Evolutionary conservation across 1,140 invertebrate species (phyloP).

Genomic region (Drosophila eugracilis): DNA sequence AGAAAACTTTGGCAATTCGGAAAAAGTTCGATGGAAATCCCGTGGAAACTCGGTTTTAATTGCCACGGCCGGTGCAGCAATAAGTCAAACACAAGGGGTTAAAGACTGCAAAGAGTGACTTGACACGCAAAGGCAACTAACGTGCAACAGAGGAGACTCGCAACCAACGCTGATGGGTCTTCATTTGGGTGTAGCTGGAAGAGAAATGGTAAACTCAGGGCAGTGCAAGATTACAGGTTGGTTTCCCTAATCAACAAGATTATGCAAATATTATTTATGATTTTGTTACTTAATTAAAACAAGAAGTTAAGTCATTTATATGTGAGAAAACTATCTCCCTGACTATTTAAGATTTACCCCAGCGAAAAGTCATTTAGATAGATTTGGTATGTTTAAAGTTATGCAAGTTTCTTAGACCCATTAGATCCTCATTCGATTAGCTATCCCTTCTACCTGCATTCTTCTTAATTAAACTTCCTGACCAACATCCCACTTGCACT

Average conservation of each 20-base stretch:
- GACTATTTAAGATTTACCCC: too few relatives aligned
- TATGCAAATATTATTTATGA: not conserved
- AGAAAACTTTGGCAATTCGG: constrained; percentile 37
- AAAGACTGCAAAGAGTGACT: constrained; percentile 31
- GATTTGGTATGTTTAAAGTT: too few relatives aligned
- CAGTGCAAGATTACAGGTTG: constrained; percentile 37
- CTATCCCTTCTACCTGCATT: too few relatives aligned
- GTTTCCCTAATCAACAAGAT: not conserved
- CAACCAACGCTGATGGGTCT: constrained; percentile 48
- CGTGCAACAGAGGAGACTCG: constrained; percentile 4
- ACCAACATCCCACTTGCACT: constrained; percentile 26
- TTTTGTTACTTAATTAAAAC: too few relatives aligned
- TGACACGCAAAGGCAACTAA: constrained; percentile 32
- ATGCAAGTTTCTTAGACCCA: too few relatives aligned
- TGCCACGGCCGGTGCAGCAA: constrained; percentile 30
- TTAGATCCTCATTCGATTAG: too few relatives aligned
- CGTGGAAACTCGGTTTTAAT: constrained; percentile 34
- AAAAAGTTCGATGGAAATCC: constrained; percentile 26
- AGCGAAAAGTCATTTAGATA: too few relatives aligned
- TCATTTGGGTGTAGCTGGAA: constrained; percentile 45
- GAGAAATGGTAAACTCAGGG: constrained; percentile 35
- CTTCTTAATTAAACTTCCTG: not conserved
- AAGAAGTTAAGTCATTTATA: too few relatives aligned
- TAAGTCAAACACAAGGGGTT: constrained; percentile 39
- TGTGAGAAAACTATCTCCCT: too few relatives aligned